phyloP scores from a whole-genome alignment of 2,888 invertebrate genomes.

The Athetis lepigone region DNA sequence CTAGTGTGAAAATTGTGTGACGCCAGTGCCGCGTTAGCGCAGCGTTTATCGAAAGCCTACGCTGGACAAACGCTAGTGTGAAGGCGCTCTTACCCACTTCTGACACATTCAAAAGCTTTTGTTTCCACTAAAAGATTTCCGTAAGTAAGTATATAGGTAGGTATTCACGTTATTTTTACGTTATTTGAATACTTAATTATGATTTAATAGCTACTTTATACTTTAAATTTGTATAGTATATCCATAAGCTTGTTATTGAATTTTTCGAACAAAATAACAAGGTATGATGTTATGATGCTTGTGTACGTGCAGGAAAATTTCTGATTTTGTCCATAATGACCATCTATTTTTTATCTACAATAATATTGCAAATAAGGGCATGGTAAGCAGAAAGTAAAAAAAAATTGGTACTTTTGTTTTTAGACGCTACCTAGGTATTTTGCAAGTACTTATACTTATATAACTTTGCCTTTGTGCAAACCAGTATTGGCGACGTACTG shows the following conservation, averaged over 20 bases:
- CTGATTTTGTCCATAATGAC: neutral
- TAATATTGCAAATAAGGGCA: too few species aligned
- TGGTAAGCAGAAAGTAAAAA: neutral
- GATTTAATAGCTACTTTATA: conserved; percentile 11
- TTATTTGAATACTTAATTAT: conserved; percentile 30
- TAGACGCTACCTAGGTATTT: neutral
- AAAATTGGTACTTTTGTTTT: neutral
- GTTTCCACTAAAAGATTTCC: conserved; percentile 16
- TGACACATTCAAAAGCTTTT: conserved; percentile 24
- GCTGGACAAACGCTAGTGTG: too few species aligned
- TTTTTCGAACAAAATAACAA: neutral
- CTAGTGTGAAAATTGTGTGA: too few species aligned
- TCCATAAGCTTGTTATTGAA: conserved; percentile 21
- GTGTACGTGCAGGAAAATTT: neutral
- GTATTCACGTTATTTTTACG: conserved; percentile 12
- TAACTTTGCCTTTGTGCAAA: neutral
- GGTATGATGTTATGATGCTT: conserved; percentile 15
- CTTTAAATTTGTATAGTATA: too few species aligned
- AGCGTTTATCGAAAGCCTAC: too few species aligned
- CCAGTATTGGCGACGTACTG: neutral
- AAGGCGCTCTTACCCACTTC: too few species aligned
- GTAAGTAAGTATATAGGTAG: neutral
- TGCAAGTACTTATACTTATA: neutral
- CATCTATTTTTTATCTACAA: neutral
- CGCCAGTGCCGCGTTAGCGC: too few species aligned